Evolutionary conservation across 2,113 vertebrate genomes (phyloP), one percentile per base, ranked within the genome.

Genomic region (Fukomys damarensis): DNA sequence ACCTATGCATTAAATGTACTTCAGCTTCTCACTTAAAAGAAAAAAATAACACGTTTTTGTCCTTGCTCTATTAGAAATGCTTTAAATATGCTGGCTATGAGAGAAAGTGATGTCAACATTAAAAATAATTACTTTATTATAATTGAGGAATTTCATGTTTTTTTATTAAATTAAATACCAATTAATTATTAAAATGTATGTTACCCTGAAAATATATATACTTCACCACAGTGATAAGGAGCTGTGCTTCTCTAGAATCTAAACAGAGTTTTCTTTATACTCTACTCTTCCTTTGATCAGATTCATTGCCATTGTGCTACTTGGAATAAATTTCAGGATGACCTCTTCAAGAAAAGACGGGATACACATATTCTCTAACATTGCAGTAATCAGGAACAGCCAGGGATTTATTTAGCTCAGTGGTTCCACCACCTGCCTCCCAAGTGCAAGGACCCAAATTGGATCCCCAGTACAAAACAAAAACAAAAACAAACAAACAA

Each of bases 111-210:
- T 70, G 43, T 58, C 16, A 85, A 65, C 35, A 82, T 63, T 68
- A 46, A 65, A 17, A 91, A 66, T 63, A 95, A 49, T 54, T 76
- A 2, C 2, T 59, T 95, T 61, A 77, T 88, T 65, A 41, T 91
- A 89, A 95, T 72, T 59, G 35, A 41, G 1, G 0, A n/a, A 91
- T 65, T 80, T 20, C 14, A 35, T n/a, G n/a, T n/a, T n/a, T n/a
- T n/a, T n/a, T n/a, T n/a, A n/a, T n/a, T n/a, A n/a, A n/a, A 83
- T 68, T 94, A 80, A n/a, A 16, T 82, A 9, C 2, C 32, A 41
- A 63, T 92, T 65, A 80, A 85, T 91, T 93, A 89, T 94, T 76
- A 52, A 93, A 94, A 56, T 79, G 10, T 76, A 13, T 77, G 10
- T 85, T 95, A 89, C 30, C 28, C 22, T 38, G 1, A 11, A 68